These are phyloP conservation scores for Paraplagusia blochii DNA, from an alignment of 2,113 vertebrate species.

Conservation along the genomic window DNA sequence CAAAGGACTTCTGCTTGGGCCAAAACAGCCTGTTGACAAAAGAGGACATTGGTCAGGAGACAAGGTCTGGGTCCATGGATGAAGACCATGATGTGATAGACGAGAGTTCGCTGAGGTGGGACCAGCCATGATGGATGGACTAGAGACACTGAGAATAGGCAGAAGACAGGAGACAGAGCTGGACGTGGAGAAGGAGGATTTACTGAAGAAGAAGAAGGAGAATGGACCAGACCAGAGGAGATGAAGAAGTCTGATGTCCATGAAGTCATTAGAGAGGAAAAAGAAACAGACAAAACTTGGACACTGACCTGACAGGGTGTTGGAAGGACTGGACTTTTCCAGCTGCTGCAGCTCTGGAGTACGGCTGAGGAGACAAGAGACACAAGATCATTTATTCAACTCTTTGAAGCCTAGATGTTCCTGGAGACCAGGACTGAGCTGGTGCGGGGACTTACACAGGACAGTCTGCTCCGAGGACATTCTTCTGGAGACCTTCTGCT, in stretches of 20 bases:
- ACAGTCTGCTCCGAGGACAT: constrained; percentile 16
- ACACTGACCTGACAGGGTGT: constrained; percentile 77
- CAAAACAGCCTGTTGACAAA: constrained; percentile 77
- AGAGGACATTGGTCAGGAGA: background rate
- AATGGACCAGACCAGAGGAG: too few species aligned
- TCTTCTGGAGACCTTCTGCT: constrained; percentile 31
- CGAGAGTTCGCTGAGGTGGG: too few species aligned
- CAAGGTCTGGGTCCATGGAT: too few species aligned
- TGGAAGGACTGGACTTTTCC: constrained; percentile 72
- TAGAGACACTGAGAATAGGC: too few species aligned
- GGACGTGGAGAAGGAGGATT: too few species aligned
- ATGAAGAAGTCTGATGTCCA: background rate
- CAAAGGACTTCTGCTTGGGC: constrained; percentile 81
- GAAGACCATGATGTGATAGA: too few species aligned
- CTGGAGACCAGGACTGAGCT: too few species aligned
- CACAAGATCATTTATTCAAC: background rate
- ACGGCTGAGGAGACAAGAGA: constrained; percentile 50
- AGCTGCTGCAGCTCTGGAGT: constrained; percentile 49
- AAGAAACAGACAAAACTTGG: background rate
- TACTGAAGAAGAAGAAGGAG: too few species aligned
- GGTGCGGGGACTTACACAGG: constrained; percentile 65
- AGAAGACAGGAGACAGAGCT: too few species aligned
- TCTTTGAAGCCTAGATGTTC: too few species aligned
- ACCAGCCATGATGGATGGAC: too few species aligned
- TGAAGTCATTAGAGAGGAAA: background rate